These are phyloP conservation scores for Macrosteles quadrilineatus DNA, from an alignment of 1,140 invertebrate species.

Conservation along the genomic window DNA sequence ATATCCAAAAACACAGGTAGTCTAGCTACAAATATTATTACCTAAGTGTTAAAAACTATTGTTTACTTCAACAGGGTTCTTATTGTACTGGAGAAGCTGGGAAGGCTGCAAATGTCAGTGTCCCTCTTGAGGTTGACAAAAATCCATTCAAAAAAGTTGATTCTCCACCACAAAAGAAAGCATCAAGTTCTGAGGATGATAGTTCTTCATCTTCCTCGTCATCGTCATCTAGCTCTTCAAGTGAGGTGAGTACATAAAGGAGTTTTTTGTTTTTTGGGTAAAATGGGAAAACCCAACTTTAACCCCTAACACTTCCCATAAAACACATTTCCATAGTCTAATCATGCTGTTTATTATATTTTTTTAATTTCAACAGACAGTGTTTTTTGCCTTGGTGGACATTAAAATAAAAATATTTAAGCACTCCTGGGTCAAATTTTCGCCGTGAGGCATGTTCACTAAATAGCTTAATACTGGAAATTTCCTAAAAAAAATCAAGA, in stretches of 20 bases:
- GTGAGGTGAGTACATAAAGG: slow-evolving; percentile 28
- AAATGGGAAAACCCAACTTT: background rate
- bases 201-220: slow-evolving; percentile 28
- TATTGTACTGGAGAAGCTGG: slow-evolving; percentile 86
- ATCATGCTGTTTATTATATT: too few relatives aligned
- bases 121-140: background rate
- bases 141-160: slow-evolving; percentile 20
- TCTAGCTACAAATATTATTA: too few relatives aligned
- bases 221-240: slow-evolving; percentile 26
- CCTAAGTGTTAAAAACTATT: too few relatives aligned
- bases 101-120: slow-evolving; percentile 49
- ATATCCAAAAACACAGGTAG: too few relatives aligned
- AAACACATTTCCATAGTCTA: too few relatives aligned
- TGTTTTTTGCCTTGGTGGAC: too few relatives aligned
- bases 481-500: too few relatives aligned
- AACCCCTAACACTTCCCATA: background rate
- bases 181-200: slow-evolving; percentile 8
- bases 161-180: slow-evolving; percentile 1
- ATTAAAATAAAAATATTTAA: too few relatives aligned
- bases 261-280: background rate
- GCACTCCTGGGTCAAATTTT: too few relatives aligned
- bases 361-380: too few relatives aligned
- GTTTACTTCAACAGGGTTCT: slow-evolving; percentile 67
- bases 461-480: too few relatives aligned
- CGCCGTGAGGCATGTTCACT: too few relatives aligned